A percentile compares a stretch with the other conserved stretches of the same genome.
phyloP scores from a whole-genome alignment of 2,113 vertebrate genomes.

The Ceyx margarethae region DNA sequence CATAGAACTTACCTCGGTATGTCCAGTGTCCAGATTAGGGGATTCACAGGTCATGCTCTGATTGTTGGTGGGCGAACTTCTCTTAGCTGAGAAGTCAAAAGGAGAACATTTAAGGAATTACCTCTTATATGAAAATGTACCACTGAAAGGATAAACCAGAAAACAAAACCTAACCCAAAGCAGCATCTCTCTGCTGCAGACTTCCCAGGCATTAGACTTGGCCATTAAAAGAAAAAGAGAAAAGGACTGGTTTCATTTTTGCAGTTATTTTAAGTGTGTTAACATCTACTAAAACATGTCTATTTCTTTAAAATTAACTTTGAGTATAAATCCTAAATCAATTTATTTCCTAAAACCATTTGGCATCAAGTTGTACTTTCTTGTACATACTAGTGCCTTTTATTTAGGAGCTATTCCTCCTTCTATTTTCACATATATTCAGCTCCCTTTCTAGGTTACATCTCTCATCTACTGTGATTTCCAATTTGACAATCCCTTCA shows the following conservation, averaged over 20 bases:
- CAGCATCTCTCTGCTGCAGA: background rate
- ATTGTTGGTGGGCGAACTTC: conserved; percentile 91
- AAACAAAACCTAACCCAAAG: background rate
- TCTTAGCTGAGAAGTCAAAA: conserved; percentile 84
- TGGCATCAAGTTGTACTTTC: background rate
- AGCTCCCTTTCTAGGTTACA: background rate
- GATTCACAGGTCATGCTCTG: conserved; percentile 84
- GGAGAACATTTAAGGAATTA: background rate
- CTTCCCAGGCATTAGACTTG: background rate
- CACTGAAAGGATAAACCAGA: background rate
- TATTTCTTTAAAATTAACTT: background rate
- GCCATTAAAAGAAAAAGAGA: background rate
- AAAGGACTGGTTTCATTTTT: background rate
- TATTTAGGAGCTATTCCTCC: background rate
- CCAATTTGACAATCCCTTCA: background rate
- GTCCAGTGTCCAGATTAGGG: conserved; percentile 76
- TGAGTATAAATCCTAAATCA: background rate
- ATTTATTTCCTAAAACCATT: background rate
- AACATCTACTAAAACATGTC: background rate
- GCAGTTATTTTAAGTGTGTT: background rate
- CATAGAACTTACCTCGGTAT: conserved; percentile 58
- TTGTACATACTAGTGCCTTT: background rate
- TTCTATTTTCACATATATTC: background rate
- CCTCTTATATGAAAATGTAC: background rate
- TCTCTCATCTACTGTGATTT: background rate